Base-by-base conservation (phyloP, 2,797 vertebrate species). In the Hephaestus fuliginosus region DNA sequence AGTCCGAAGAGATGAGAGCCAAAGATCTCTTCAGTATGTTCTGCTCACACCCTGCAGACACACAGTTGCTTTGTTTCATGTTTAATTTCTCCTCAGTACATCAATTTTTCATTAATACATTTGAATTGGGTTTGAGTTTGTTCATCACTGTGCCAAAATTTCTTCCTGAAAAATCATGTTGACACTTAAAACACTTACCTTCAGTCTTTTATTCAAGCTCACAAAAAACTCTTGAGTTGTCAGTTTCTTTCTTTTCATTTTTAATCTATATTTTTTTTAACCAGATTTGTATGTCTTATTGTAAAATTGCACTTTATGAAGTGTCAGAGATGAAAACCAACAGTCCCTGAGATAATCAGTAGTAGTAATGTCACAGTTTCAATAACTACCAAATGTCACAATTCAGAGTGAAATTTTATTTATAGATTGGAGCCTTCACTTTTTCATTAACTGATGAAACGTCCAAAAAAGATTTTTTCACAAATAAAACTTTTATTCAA, bases 11-110 rank as follows among this genome's bases (percentile, higher is more conserved):
- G 87, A 97, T 98, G 96, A 98, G 96, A 95, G 98, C 98, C 90
- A 99, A 97, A 94, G 98, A 99, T 90, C 96, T 96, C 60, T 99
- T 97, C 93, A 97, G 98, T 99, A 97, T 8, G 98, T 93, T 67
- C 58, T 65, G 2, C 48, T 17, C 12, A 75, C 0, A 22, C 67
- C 80, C 43, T 51, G 3, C 48, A 11, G 3, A 46, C 7, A 14
- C 14, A 72, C 43, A 18, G 15, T 28, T 3, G 48, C 0, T 13
- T 33, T 25, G 3, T 53, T 5, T 52, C n/a, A 48, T 11, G 3
- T 9, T 66, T 52, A 12, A n/a, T 2, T 7, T 51, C 13, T n/a
- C 18, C 22, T 39, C 36, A 39, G 36, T 7, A 39, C 6, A 39
- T 39, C 8, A 39, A 39, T 39, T 39, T 39, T 39, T 8, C 7